Conservation (phyloP, 2,888 invertebrate species). For the Drosophila pegasa region DNA sequence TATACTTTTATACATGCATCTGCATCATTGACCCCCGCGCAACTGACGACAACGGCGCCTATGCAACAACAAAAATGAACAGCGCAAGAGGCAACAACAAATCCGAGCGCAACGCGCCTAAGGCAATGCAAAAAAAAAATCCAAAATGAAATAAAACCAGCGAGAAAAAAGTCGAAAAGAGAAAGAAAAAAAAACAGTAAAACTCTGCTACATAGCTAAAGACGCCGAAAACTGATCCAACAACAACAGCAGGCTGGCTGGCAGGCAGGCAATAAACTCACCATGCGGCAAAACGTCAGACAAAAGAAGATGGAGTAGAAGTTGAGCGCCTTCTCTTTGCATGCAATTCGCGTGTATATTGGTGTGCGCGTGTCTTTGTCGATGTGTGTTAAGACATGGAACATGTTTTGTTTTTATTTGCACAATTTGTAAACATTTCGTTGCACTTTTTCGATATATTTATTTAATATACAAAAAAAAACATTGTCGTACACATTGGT, state of each 20-base stretch:
- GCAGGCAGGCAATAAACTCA: conserved; percentile 67
- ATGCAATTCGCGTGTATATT: conserved; percentile 70
- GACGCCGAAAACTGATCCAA: conserved; percentile 72
- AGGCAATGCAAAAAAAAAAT: conserved; percentile 26
- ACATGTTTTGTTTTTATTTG: conserved; percentile 70
- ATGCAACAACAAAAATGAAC: conserved; percentile 41
- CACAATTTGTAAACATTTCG: conserved; percentile 63
- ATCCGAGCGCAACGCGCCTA: conserved; percentile 29
- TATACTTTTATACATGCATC: conserved; percentile 27
- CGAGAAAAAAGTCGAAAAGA: conserved; percentile 3
- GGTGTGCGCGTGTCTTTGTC: conserved; percentile 65
- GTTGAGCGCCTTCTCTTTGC: conserved; percentile 76
- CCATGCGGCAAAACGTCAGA: conserved; percentile 79
- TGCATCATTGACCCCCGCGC: conserved; percentile 47
- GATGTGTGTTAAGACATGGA: conserved; percentile 60
- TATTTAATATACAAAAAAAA: conserved; percentile 51
- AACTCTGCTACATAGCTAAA: conserved; percentile 35
- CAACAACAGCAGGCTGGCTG: conserved; percentile 46
- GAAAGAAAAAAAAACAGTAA: conserved; percentile 27
- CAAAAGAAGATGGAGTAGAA: conserved; percentile 78
- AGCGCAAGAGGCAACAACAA: conserved; percentile 43
- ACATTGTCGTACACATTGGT: conserved; percentile 47
- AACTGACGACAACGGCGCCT: conserved; percentile 23
- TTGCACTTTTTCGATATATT: conserved; percentile 54
- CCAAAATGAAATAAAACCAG: conserved; percentile 18